Evolutionary conservation across 2,888 invertebrate genomes (phyloP), one percentile per base, ranked within the genome.

Genomic region (Polydrusus tereticollis): DNA sequence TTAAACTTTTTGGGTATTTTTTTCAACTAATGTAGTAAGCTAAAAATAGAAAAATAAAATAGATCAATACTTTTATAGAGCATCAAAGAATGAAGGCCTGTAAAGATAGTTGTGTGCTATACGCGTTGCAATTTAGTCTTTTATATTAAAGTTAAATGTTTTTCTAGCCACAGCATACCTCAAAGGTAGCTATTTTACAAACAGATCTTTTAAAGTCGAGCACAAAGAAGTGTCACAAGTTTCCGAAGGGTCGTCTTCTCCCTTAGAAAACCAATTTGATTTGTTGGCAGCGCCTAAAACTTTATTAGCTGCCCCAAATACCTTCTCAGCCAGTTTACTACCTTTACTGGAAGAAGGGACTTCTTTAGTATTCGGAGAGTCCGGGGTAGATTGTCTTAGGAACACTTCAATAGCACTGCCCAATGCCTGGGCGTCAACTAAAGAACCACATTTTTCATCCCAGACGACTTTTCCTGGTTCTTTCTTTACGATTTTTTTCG

Each of bases 361-460:
- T 52, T 73, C 75, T 52, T 73, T 73, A 18, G 58, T 66, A 84
- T 85, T 50, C 83, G 84, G 29, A 43, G 87, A 86, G 12, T 87
- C 90, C 70, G 86, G 87, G 75, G 87, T 88, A 77, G 87, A 88
- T 85, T 88, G 90, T 81, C 89, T 89, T 38, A 95, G 86, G 81
- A 94, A 94, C 29, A 93, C 94, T 85, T 95, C 94, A 76, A 95
- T 94, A 26, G 94, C 95, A 81, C 91, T 94, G 21, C 95, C 95
- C 36, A 95, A 87, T 0, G 93, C 90, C 80, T 93, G 92, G 1
- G 94, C 92, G 82, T 95, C 94, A 3, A 93, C 92, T 41, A 94
- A 89, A 0, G 94, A 92, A 5, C 93, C 93, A 45, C 92, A 91
- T n/a, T 89, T 88, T 59, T 90, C 90, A 79, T 93, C 94, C 93